Base-by-base conservation (phyloP, 2,888 invertebrate species). In the Trichogramma dendrolimi region DNA sequence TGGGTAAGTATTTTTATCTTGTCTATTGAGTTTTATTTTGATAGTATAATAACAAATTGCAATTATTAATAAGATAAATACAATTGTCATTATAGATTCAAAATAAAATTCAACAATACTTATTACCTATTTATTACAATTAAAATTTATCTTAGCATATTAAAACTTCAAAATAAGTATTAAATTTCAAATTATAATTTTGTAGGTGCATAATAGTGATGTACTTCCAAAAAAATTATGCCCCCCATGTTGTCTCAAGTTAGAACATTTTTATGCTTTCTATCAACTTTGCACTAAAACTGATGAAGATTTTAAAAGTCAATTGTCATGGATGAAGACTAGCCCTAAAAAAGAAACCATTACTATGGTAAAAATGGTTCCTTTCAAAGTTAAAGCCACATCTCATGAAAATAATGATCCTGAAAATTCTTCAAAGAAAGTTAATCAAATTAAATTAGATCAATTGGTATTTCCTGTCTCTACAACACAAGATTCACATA, bases 211-310 rank as follows among this genome's bases (percentile, higher is more conserved):
- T 62, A 73, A 78, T 68, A 72, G 77, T 76, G 78, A 78, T 64
- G 62, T 77, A 58, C 65, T 78, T 38, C 78, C 78, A 40, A 78
- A 78, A 60, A 74, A 78, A 63, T 76, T 78, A 72, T 78, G 78
- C 58, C 74, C 76, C 53, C 71, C 75, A 4, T 78, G 78, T 67
- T 75, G 75, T 62, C 76, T 74, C 65, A 78, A 78, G 60, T 66
- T 78, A 11, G 73, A 76, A 60, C 77, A 78, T 61, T 78, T 76
- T 58, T 71, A 77, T 60, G 72, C 76, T 60, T 78, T 78, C 58
- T 78, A 78, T 68, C 65, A 72, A 6, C 71, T 75, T 10, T 76
- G 76, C 60, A 60, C 74, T 41, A 76, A 72, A 53, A 75, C 76
- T 3, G 78, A 78, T 46, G 67, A 71, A 7, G 55, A 71, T 51